Conservation (phyloP, 2,888 invertebrate genomes). For the Ischnura elegans region DNA sequence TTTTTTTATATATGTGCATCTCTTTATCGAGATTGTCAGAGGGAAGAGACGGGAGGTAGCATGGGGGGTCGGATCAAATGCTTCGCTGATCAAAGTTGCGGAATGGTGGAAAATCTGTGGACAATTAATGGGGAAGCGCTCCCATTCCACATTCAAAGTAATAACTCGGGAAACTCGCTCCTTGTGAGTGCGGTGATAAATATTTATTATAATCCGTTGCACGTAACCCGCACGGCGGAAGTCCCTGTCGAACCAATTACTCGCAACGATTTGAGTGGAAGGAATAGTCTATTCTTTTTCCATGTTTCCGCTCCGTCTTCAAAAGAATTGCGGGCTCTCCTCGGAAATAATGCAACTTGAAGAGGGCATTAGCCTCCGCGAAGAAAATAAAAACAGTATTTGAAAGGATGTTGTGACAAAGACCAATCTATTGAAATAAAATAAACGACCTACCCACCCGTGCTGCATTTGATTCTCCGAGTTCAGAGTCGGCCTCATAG, state of each 20-base stretch:
- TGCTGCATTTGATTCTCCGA: neutral
- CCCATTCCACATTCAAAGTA: neutral
- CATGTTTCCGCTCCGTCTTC: neutral
- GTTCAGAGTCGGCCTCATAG: neutral
- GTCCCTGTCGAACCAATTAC: slow-evolving; percentile 1
- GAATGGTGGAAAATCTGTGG: slow-evolving; percentile 10
- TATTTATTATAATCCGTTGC: neutral
- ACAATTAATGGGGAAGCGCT: neutral
- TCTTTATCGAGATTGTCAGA: slow-evolving; percentile 31
- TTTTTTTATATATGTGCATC: neutral
- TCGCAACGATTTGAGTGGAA: neutral
- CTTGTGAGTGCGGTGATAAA: neutral
- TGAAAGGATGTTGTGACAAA: neutral
- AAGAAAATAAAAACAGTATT: no score
- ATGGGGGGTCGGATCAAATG: neutral
- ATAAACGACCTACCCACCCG: neutral
- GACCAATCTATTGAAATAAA: neutral
- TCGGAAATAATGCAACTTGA: neutral
- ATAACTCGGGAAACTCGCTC: neutral
- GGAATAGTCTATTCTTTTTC: neutral
- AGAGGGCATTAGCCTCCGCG: neutral
- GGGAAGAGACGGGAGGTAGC: neutral
- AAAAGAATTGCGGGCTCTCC: neutral
- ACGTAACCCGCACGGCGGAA: neutral
- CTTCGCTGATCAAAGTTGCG: neutral